These are phyloP conservation scores for Brachyhypopomus occidentalis DNA, from an alignment of 2,113 vertebrate species.

Conservation along the genomic window DNA sequence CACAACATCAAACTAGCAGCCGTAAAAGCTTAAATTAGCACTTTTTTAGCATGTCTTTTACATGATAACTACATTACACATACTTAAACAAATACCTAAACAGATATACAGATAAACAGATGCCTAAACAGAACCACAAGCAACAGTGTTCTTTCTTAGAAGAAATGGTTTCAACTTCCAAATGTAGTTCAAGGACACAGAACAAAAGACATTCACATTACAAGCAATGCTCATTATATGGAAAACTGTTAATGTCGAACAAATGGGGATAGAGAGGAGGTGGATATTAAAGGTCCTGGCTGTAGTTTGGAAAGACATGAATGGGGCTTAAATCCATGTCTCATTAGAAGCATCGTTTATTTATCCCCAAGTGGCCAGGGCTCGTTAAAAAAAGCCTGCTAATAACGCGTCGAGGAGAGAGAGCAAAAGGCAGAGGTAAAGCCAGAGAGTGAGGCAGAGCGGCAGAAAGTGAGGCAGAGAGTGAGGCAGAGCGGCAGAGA, in stretches of 20 bases:
- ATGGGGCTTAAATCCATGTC: constrained; percentile 48
- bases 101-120: too few species aligned
- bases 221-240: constrained; percentile 13
- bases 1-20: neutral
- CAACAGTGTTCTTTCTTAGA: neutral
- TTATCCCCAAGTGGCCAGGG: constrained; percentile 48
- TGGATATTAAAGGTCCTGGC: constrained; percentile 46
- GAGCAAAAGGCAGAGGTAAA: neutral
- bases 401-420: constrained; percentile 39
- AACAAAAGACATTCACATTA: neutral
- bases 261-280: constrained; percentile 53
- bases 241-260: constrained; percentile 41
- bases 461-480: neutral
- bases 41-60: neutral
- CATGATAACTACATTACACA: too few species aligned
- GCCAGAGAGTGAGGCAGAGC: neutral
- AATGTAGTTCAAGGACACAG: constrained; percentile 27
- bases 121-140: neutral
- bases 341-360: constrained; percentile 57
- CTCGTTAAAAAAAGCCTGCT: constrained; percentile 54
- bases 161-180: constrained; percentile 1
- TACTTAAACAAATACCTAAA: too few species aligned
- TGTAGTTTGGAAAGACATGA: constrained; percentile 44
- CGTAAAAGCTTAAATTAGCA: too few species aligned
- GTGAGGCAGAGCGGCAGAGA: neutral